Base-by-base conservation (phyloP, 2,888 invertebrate genomes). In the Pheosia tremula region DNA sequence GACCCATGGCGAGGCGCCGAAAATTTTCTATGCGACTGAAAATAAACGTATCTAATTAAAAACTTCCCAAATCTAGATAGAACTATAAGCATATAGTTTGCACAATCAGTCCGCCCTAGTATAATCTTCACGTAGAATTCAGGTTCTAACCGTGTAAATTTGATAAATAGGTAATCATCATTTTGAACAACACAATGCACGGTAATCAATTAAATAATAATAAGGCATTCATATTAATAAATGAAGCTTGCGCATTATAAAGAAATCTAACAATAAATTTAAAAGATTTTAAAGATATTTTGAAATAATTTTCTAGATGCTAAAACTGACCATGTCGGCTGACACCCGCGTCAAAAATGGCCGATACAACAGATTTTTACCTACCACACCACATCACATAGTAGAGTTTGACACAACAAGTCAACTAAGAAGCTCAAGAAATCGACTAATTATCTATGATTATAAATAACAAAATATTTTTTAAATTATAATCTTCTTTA, bases 1-100 rank as follows among this genome's bases (percentile, higher is more conserved):
- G 99, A 99, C 83, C 99, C 99, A 96, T 99, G 99, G 80, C 99
- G 98, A 81, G 99, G 99, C 55, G 99, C 99, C 87, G 99, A 99
- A 94, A 99, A 99, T 93, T 99, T 99, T 89, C 99, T 97, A 95
- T 99, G 99, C 94, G 99, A 99, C 99, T 99, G 91, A 72, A 96
- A 94, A 56, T 38, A 61, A 56, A 55, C 24, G 24, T 52, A 39
- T 60, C 39, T 49, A 11, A 13, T 41, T 24, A 41, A 43, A 58
- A 50, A 3, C 37, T n/a, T n/a, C 10, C 1, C 39, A 39, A 37
- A 54, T 11, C 38, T n/a, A 7, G 11, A 54, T n/a, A 36, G 24
- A 24, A 24, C 9, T 8, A 9, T 0, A 37, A 9, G 37, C 24
- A 52, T 0, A 36, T 3, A 11, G 11, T 39, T 9, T 52, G 45